Conservation (phyloP, 1,140 invertebrate genomes). For the Hylyphantes graminicola region DNA sequence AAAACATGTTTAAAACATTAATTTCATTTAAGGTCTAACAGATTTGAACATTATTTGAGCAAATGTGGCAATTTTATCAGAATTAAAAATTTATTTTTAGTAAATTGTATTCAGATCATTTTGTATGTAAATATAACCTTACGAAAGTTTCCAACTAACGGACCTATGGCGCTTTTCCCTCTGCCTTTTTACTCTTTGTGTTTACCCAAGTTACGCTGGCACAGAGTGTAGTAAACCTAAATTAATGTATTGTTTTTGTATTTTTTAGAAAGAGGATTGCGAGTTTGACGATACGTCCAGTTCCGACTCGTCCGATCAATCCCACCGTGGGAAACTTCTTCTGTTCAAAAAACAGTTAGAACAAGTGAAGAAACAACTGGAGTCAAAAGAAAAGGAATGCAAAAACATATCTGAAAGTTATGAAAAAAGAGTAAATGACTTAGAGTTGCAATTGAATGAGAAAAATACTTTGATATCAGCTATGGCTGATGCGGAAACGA, state of each 20-base stretch:
- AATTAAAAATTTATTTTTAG: too few species aligned
- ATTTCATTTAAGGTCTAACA: too few species aligned
- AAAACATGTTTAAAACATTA: too few species aligned
- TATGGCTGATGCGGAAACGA: not conserved
- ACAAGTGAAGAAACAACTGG: conserved; percentile 39
- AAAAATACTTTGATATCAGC: conserved; percentile 66
- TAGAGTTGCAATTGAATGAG: conserved; percentile 64
- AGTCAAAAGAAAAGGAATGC: conserved; percentile 46
- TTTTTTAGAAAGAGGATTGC: conserved; percentile 29
- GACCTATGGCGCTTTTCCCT: too few species aligned
- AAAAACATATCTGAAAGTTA: not conserved
- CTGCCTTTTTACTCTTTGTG: too few species aligned
- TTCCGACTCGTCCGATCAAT: conserved; percentile 44
- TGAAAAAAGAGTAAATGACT: conserved; percentile 59
- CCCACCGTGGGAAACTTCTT: conserved; percentile 40
- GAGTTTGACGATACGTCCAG: conserved; percentile 39
- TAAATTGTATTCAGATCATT: too few species aligned
- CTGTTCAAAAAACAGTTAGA: conserved; percentile 48
- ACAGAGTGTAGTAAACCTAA: too few species aligned
- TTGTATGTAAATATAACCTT: too few species aligned
- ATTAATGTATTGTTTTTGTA: not conserved
- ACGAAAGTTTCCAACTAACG: too few species aligned
- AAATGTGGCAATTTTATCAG: too few species aligned
- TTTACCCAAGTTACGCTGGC: too few species aligned
- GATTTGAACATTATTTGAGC: too few species aligned